A percentile compares a stretch with the other conserved stretches of the same genome.
These are phyloP conservation scores for Heliconius aoede DNA, from an alignment of 2,888 invertebrate species.

Conservation along the genomic window DNA sequence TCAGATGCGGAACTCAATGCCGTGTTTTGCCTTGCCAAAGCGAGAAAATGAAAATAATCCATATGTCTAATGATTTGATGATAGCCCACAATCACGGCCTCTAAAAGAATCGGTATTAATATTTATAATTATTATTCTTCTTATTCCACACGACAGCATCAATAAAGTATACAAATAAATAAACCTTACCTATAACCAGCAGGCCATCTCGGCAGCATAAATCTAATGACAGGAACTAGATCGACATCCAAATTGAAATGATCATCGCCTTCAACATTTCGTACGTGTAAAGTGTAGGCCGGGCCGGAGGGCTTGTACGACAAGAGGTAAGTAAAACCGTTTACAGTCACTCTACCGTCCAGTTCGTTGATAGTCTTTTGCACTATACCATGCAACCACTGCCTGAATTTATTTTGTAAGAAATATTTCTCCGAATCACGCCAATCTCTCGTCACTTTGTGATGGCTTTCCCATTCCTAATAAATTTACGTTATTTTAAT, in stretches of 20 bases:
- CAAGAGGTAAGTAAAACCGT: slow-evolving; percentile 62
- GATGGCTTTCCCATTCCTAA: slow-evolving; percentile 65
- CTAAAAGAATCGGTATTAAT: no score
- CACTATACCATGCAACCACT: slow-evolving; percentile 82
- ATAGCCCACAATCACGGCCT: no score
- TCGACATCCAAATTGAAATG: slow-evolving; percentile 76
- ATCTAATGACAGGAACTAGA: slow-evolving; percentile 80
- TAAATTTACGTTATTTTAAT: background rate
- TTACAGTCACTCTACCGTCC: slow-evolving; percentile 59
- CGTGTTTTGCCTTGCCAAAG: no score
- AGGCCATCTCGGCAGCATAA: slow-evolving; percentile 72
- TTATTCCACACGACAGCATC: no score
- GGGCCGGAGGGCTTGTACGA: slow-evolving; percentile 77
- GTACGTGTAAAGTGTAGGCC: slow-evolving; percentile 80
- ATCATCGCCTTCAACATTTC: slow-evolving; percentile 55
- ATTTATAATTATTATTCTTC: no score
- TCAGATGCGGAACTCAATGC: no score
- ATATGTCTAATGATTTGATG: no score
- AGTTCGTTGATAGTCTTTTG: slow-evolving; percentile 72
- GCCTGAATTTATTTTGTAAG: slow-evolving; percentile 75
- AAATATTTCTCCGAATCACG: slow-evolving; percentile 75
- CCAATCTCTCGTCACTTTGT: slow-evolving; percentile 71
- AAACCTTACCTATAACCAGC: slow-evolving; percentile 63
- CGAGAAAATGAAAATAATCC: no score
- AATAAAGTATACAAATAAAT: background rate